Evolutionary conservation across 2,113 vertebrate species (phyloP).

Genomic region (Actenoides lindsayi): DNA sequence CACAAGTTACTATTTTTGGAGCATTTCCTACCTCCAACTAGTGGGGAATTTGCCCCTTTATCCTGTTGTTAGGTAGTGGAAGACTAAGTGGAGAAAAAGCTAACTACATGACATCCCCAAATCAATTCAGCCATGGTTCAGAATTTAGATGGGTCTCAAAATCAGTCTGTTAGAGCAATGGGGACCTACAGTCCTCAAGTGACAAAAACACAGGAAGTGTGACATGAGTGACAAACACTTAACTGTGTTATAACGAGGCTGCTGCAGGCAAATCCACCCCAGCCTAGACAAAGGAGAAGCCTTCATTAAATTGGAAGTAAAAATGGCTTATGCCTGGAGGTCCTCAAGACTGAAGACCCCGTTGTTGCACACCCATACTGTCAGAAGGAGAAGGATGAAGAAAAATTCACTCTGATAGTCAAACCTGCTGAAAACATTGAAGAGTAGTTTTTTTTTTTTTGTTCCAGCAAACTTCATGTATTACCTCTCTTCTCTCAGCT

Average conservation of each 20-base stretch:
- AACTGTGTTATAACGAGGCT: not conserved
- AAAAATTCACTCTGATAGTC: not conserved
- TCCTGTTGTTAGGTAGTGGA: not conserved
- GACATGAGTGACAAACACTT: not conserved
- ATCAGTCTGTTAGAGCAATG: not conserved
- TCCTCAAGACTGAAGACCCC: not conserved
- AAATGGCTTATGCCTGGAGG: not conserved
- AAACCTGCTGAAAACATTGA: not conserved
- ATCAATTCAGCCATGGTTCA: not conserved
- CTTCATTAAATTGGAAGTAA: not conserved
- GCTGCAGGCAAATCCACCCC: not conserved
- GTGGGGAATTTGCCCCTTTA: not conserved
- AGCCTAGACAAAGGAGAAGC: not conserved
- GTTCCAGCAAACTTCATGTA: not conserved
- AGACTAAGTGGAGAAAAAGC: not conserved
- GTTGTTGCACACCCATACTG: accelerated
- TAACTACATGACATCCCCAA: not conserved
- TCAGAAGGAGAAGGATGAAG: not conserved
- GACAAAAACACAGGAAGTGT: not conserved
- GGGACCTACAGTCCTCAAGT: not conserved
- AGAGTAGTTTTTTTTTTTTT: not conserved
- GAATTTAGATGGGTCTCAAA: not conserved
- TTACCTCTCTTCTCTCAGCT: not conserved
- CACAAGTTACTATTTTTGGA: not conserved
- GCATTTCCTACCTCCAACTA: not conserved